These are phyloP conservation scores for Muscina levida DNA, from an alignment of 2,888 invertebrate species.

Conservation along the genomic window DNA sequence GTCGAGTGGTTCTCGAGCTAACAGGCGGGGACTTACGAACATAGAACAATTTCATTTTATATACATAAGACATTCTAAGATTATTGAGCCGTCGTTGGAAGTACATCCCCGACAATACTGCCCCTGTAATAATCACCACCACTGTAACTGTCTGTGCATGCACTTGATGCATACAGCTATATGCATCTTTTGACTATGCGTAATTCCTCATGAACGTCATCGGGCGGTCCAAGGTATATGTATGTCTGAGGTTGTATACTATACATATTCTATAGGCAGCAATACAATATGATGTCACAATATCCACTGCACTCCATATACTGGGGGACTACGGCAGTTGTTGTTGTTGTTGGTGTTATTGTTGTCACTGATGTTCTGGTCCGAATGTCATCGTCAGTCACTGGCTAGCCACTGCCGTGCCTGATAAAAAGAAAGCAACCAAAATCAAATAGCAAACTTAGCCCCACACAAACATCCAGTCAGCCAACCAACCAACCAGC, in stretches of 20 bases:
- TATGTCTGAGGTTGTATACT: no score
- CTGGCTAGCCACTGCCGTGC: constrained; percentile 19
- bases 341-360: no score
- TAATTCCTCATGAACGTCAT: constrained; percentile 55
- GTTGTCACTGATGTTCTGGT: constrained; percentile 46
- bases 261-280: no score
- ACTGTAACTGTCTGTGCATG: background rate
- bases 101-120: no score
- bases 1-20: no score
- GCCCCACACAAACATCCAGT: constrained; percentile 44
- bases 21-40: no score
- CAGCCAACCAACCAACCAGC: constrained; percentile 4
- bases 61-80: no score
- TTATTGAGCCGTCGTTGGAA: no score
- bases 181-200: constrained; percentile 46
- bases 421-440: background rate
- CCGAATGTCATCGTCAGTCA: constrained; percentile 64
- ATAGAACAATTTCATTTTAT: no score
- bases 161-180: constrained; percentile 2
- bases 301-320: constrained; percentile 47
- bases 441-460: background rate
- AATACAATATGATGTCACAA: constrained; percentile 58
- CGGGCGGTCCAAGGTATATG: constrained; percentile 15
- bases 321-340: constrained; percentile 29
- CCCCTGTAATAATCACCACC: no score